Evolutionary conservation across 35 echinoderm and acorn worm species (phyloP).

Genomic region (Hemicentrotus pulcherrimus): DNA sequence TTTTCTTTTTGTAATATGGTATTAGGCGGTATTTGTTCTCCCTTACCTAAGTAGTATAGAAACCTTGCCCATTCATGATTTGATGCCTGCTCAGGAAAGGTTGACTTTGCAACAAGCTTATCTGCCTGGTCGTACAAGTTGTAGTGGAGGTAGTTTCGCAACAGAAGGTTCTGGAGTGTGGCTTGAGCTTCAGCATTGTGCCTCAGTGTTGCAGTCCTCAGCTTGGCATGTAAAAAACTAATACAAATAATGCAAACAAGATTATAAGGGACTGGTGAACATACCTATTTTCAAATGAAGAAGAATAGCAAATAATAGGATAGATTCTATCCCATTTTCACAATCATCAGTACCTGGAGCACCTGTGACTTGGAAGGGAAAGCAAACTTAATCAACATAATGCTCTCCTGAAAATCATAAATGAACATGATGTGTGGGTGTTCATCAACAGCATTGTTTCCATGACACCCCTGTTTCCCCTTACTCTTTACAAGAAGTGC

Average conservation of each 20-base stretch:
- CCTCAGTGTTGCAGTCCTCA: conserved; percentile 94
- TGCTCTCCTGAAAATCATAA: too few species aligned
- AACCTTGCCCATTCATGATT: conserved; percentile 99
- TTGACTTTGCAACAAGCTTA: conserved; percentile 98
- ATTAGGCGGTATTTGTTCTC: too few species aligned
- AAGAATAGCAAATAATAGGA: too few species aligned
- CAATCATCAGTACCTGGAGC: too few species aligned
- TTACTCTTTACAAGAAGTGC: too few species aligned
- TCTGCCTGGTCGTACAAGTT: conserved; percentile 98
- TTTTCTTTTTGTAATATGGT: too few species aligned
- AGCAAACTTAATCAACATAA: too few species aligned
- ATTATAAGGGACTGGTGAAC: background rate
- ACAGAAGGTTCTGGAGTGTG: conserved; percentile 82
- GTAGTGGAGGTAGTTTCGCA: conserved; percentile 98
- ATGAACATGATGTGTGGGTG: too few species aligned
- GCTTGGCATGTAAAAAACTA: conserved; percentile 96
- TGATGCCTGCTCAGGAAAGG: conserved; percentile 94
- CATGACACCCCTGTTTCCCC: too few species aligned
- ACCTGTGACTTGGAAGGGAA: too few species aligned
- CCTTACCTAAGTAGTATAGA: conserved; percentile 97
- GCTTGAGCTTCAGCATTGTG: conserved; percentile 94
- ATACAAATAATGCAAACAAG: background rate
- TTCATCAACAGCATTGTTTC: too few species aligned
- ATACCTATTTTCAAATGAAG: background rate
- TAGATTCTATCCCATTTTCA: too few species aligned